Evolutionary conservation across 1,140 invertebrate genomes (phyloP).

Genomic region (Polypedilum vanderplanki): DNA sequence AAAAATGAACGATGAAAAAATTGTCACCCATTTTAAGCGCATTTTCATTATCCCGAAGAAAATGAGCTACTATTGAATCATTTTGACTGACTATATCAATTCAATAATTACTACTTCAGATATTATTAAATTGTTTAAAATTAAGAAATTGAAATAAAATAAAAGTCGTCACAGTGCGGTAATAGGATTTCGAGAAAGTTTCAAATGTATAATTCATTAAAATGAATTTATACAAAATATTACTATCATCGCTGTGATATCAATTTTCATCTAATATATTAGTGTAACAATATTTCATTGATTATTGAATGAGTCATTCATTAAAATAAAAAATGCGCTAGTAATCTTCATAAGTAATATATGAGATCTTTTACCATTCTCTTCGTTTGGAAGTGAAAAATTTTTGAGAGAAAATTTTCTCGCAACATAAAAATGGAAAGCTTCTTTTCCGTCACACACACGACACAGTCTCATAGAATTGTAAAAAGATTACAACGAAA

Average conservation of each 20-base stretch:
- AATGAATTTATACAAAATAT: too few species aligned
- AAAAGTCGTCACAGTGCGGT: too few species aligned
- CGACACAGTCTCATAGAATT: not conserved
- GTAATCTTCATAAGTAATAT: not conserved
- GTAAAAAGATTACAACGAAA: too few species aligned
- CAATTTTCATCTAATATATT: not conserved
- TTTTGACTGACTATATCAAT: not conserved
- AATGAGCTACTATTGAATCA: not conserved
- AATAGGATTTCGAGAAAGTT: too few species aligned
- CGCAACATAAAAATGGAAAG: not conserved
- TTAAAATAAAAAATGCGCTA: not conserved
- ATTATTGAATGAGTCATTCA: not conserved
- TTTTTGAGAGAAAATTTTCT: constrained; percentile 35
- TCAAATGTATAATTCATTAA: too few species aligned
- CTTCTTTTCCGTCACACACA: not conserved
- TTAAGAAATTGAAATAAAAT: too few species aligned
- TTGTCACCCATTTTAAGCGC: constrained; percentile 16
- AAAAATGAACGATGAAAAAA: not conserved
- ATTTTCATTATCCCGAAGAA: not conserved
- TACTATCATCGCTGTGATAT: not conserved
- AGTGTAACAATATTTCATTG: not conserved
- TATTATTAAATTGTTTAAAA: too few species aligned
- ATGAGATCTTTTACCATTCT: constrained; percentile 27
- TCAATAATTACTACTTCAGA: too few species aligned
- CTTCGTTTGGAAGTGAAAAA: constrained; percentile 40